phyloP scores from a whole-genome alignment of 2,888 invertebrate genomes.

The Masnerella sp. region DNA sequence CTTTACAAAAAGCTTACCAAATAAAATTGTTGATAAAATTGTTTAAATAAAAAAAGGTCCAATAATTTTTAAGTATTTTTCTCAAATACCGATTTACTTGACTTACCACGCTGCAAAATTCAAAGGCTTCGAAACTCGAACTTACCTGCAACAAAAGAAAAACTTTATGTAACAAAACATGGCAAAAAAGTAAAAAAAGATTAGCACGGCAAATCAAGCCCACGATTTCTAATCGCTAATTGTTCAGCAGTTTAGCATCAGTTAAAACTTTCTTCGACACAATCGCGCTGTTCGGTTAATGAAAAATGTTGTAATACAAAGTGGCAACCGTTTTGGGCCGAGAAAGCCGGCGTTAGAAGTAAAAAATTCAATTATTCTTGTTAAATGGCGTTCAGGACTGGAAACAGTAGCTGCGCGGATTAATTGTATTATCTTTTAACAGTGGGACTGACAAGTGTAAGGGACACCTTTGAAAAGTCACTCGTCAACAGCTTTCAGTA shows the following conservation, averaged over 20 bases:
- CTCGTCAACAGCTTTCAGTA: conserved; percentile 13
- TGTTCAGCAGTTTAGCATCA: too few species aligned
- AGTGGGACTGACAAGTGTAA: conserved; percentile 11
- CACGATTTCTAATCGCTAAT: too few species aligned
- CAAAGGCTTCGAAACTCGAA: background rate
- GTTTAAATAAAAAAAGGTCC: too few species aligned
- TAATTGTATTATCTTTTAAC: conserved; percentile 32
- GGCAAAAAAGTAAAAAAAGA: too few species aligned
- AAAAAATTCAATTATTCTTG: conserved; percentile 27
- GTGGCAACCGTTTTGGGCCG: conserved; percentile 23
- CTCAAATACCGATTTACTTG: background rate
- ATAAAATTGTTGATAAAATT: too few species aligned
- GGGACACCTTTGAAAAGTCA: conserved; percentile 25
- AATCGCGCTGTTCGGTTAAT: background rate
- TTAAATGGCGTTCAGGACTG: conserved; percentile 15
- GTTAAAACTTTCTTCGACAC: conserved; percentile 1
- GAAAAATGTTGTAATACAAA: conserved; percentile 15
- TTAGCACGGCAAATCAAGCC: too few species aligned
- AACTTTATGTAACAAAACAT: too few species aligned
- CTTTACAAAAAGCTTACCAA: too few species aligned
- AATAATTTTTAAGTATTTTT: too few species aligned
- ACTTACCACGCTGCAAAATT: conserved; percentile 14
- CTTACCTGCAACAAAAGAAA: conserved; percentile 31
- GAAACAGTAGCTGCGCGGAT: conserved; percentile 20
- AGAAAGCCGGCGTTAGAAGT: conserved; percentile 1